Base-by-base conservation (phyloP, 2,113 vertebrate species). In the Cromileptes altivelis region DNA sequence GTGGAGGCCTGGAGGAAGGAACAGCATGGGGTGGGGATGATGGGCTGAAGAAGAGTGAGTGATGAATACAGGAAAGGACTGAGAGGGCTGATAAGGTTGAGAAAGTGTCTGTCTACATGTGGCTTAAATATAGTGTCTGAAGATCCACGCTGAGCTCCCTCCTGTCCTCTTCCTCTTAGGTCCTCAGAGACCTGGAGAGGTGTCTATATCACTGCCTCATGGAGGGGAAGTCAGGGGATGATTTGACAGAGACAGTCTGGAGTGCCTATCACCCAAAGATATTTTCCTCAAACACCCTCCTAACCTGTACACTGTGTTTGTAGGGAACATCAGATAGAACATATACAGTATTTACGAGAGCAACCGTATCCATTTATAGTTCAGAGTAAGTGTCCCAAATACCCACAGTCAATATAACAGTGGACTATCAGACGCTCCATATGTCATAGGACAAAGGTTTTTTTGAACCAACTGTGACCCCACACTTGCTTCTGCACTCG, bases 201-300 rank as follows among this genome's bases (percentile, higher is more conserved):
- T 70, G 68, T 80, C 81, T 45, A 6, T 83, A 85, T 89, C 49
- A 71, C 40, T 72, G 68, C 40, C 56, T 19, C 6, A 13, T 21
- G 4, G 37, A 70, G 15, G 53, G 6, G 7, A 61, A 42, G 58
- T 19, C 14, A 45, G 49, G 13, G 42, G 56, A 53, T 62, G 70
- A 65, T 57, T 30, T 55, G 57, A 58, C 64, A 72, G 45, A 27
- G 21, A 52, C n/a, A 30, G 52, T 52, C 40, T 52, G 25, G 18
- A 60, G 71, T 74, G 17, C n/a, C 50, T 58, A 25, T 67, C 30
- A 12, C 33, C 12, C 6, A 13, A 61, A 45, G 5, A 21, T 14
- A 10, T 30, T n/a, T 30, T 67, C 7, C 15, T n/a, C 14, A 18
- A n/a, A n/a, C 45, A 56, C 0, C n/a, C 2, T 18, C 8, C 3